A percentile compares a stretch with the other conserved stretches of the same genome.
Conservation (phyloP, 2,888 invertebrate genomes). For the Chloroclysta siterata region DNA sequence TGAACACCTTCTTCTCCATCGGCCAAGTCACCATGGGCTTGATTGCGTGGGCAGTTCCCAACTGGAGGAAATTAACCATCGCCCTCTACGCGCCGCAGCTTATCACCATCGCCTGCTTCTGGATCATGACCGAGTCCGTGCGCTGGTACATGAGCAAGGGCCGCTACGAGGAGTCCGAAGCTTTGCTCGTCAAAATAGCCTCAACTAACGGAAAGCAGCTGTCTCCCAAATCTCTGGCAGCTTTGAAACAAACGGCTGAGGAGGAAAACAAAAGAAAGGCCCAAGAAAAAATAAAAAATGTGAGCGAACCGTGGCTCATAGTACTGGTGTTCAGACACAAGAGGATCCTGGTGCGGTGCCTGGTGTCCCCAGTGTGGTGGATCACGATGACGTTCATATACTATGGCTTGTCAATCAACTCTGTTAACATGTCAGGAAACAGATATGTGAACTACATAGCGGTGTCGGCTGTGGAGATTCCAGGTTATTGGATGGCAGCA, state of each 20-base stretch:
- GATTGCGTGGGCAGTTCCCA: slow-evolving; percentile 87
- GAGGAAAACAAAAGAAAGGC: slow-evolving; percentile 54
- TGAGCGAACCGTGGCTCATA: slow-evolving; percentile 63
- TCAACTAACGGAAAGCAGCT: slow-evolving; percentile 79
- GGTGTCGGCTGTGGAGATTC: slow-evolving; percentile 87
- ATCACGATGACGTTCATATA: slow-evolving; percentile 87
- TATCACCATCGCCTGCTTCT: slow-evolving; percentile 87
- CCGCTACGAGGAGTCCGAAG: slow-evolving; percentile 86
- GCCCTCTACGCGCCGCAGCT: slow-evolving; percentile 88
- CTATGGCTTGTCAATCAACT: slow-evolving; percentile 87
- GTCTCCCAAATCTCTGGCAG: slow-evolving; percentile 63
- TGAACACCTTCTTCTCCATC: slow-evolving; percentile 88
- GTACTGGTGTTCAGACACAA: slow-evolving; percentile 62
- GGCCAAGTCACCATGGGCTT: slow-evolving; percentile 88
- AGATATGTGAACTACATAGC: slow-evolving; percentile 86
- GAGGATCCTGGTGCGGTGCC: slow-evolving; percentile 55
- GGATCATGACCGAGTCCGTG: slow-evolving; percentile 89
- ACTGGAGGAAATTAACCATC: slow-evolving; percentile 88
- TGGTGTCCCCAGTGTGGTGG: slow-evolving; percentile 83
- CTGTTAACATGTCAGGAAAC: slow-evolving; percentile 86
- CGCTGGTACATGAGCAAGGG: slow-evolving; percentile 91
- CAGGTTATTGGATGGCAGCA: slow-evolving; percentile 86
- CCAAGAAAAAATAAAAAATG: slow-evolving; percentile 42
- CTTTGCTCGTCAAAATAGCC: slow-evolving; percentile 86
- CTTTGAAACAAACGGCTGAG: slow-evolving; percentile 55